Conservation (phyloP, 2,888 invertebrate species). For the Syrista parreyssii region DNA sequence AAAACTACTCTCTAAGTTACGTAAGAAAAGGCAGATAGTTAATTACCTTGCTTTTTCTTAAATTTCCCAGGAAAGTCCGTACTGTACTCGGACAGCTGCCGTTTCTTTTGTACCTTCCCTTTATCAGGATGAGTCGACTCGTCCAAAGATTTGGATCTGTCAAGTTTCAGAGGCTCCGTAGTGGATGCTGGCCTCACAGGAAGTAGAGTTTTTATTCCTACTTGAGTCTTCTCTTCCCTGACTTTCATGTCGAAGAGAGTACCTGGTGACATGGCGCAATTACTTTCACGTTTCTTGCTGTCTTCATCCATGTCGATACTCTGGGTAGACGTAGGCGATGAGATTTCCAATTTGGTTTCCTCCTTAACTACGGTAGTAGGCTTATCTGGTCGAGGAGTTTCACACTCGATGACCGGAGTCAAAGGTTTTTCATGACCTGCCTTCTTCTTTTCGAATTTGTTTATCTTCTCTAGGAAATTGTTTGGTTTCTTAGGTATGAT, state of each 20-base stretch:
- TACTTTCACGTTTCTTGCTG: constrained; percentile 45
- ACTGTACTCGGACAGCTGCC: constrained; percentile 50
- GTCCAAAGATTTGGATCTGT: constrained; percentile 50
- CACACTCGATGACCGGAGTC: constrained; percentile 11
- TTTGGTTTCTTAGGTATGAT: constrained; percentile 56
- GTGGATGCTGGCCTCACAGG: constrained; percentile 60
- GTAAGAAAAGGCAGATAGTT: neutral
- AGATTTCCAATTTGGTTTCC: constrained; percentile 46
- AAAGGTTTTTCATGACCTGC: constrained; percentile 36
- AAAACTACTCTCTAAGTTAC: neutral
- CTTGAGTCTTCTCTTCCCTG: constrained; percentile 63
- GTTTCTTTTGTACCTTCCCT: constrained; percentile 46
- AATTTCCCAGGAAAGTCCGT: constrained; percentile 43
- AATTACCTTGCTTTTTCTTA: constrained; percentile 51
- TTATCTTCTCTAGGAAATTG: constrained; percentile 65
- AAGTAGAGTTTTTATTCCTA: constrained; percentile 68
- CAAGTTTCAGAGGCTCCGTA: constrained; percentile 37
- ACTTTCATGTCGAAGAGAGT: constrained; percentile 58
- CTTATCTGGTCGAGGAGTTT: constrained; percentile 9
- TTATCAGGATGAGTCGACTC: constrained; percentile 37
- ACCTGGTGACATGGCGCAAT: constrained; percentile 59
- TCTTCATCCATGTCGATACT: constrained; percentile 44
- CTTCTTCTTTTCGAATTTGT: constrained; percentile 55
- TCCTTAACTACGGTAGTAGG: constrained; percentile 31
- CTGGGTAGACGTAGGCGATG: constrained; percentile 43